Conservation (phyloP, 2,113 vertebrate species). For the Nettapus auritus region DNA sequence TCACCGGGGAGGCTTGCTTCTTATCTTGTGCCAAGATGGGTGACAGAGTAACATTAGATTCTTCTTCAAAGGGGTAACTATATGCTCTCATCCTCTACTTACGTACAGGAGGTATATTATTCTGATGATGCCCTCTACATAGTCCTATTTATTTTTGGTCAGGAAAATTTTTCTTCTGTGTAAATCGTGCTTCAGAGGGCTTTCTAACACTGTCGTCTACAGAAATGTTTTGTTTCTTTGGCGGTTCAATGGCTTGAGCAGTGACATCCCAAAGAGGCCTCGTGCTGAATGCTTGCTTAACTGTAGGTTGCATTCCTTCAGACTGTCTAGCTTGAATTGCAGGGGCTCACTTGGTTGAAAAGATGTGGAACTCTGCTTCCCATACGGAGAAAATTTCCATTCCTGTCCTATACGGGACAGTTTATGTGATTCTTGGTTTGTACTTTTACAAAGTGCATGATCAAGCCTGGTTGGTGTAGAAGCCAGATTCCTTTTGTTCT, state of each 20-base stretch:
- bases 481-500: background rate
- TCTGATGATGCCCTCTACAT: background rate
- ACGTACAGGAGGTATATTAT: background rate
- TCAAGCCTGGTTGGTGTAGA: background rate
- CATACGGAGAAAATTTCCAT: background rate
- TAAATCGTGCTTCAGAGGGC: background rate
- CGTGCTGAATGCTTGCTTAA: background rate
- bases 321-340: background rate
- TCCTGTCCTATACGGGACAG: background rate
- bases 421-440: background rate
- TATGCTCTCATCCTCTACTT: background rate
- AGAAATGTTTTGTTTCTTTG: background rate
- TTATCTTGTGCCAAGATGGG: background rate
- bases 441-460: background rate
- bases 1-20: background rate
- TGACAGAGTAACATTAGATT: background rate
- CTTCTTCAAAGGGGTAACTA: background rate
- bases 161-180: background rate
- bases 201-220: background rate
- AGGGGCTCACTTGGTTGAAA: background rate
- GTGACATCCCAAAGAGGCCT: background rate
- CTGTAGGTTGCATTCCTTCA: background rate
- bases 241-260: background rate
- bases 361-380: background rate
- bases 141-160: background rate